Base-by-base conservation (phyloP, 2,888 invertebrate species). In the Brachyptera putata region DNA sequence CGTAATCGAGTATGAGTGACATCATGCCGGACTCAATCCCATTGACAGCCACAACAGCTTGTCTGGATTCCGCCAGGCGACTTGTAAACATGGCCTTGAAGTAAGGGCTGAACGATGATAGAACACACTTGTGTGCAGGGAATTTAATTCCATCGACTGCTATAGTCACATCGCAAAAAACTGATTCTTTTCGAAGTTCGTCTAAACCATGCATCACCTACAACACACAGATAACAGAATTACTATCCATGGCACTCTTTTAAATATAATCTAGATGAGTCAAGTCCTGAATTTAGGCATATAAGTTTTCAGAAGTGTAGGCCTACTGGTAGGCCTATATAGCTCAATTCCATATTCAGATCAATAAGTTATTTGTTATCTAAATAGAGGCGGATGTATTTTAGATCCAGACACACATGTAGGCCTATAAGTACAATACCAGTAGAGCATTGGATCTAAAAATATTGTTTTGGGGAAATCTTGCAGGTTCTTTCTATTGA, bases 51-150 rank as follows among this genome's bases (percentile, higher is more conserved):
- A 78, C 74, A 53, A 70, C 70, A 41, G 71, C 70, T 66, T 75
- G 73, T 62, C 74, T 71, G 30, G 75, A 74, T 65, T 78, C 78
- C 1, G 73, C 73, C 67, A 77, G 67, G 26, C 72, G 72, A 46
- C 73, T 71, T 41, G 72, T 69, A 66, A 76, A 75, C 76, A 76
- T 76, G 5, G 75, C 75, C 68, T 72, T 73, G 66, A 76, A 76
- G 63, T 75, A 75, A 9, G 76, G 73, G 63, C 76, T 77, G 64
- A 74, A 75, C 3, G 77, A 71, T 4, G 76, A 73, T 36, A 77
- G 68, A n/a, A 76, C 75, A 63, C 69, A 70, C 65, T 70, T 70
- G 62, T 77, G 77, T 25, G 75, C 76, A 25, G 72, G 73, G 66
- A 75, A 76, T 63, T 72, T 72, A 30, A 69, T 68, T 13, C 71